phyloP scores from a whole-genome alignment of 1,140 invertebrate genomes.

The Scaptodrosophila lebanonensis region DNA sequence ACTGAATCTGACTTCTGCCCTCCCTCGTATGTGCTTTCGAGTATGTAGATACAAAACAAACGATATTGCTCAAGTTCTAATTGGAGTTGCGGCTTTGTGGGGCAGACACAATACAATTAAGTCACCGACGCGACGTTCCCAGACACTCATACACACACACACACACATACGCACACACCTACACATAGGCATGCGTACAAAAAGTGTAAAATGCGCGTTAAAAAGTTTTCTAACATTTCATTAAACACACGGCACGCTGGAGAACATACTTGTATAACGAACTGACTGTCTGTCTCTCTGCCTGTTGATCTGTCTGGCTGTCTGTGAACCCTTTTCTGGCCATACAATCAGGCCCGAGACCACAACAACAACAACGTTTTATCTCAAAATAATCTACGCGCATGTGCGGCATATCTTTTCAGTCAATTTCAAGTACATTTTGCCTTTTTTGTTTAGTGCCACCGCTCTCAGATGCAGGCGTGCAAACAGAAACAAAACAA shows the following conservation, averaged over 20 bases:
- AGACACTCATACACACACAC: constrained; percentile 10
- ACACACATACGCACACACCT: constrained; percentile 7
- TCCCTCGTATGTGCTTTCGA: too few species aligned
- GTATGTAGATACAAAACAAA: neutral
- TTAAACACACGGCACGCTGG: constrained; percentile 43
- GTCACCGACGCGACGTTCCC: constrained; percentile 20
- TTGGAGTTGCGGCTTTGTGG: constrained; percentile 30
- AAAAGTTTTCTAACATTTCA: constrained; percentile 43
- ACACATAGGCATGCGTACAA: too few species aligned
- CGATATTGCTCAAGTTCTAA: constrained; percentile 37
- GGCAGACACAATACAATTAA: constrained; percentile 42
- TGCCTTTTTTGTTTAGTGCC: constrained; percentile 41
- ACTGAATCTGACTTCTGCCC: too few species aligned
- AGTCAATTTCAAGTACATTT: constrained; percentile 72
- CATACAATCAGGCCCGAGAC: neutral
- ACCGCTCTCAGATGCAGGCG: constrained; percentile 18
- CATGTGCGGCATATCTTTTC: constrained; percentile 71
- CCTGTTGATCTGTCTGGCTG: constrained; percentile 22
- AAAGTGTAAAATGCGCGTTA: constrained; percentile 14
- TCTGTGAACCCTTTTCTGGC: constrained; percentile 1
- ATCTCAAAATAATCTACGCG: constrained; percentile 70
- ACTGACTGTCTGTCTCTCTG: constrained; percentile 35
- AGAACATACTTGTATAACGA: constrained; percentile 22
- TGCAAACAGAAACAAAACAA: constrained; percentile 41
- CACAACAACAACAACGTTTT: constrained; percentile 30